Base-by-base conservation (phyloP, 2,797 vertebrate species). In the Mycteria americana region DNA sequence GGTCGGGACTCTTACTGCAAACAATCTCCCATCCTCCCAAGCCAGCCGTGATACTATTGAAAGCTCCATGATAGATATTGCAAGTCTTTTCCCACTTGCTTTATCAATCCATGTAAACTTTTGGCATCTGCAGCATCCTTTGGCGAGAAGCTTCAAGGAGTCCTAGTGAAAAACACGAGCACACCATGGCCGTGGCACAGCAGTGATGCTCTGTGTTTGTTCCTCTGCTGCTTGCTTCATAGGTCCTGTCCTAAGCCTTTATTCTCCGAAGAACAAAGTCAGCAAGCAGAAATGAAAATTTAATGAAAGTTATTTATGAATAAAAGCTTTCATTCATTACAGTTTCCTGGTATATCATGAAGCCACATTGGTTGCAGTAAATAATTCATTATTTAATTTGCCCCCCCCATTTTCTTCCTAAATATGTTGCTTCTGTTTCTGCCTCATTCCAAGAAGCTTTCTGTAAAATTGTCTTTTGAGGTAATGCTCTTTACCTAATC, bases 281-380 rank as follows among this genome's bases (percentile, higher is more conserved):
- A 65, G 46, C 8, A 13, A 60, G 67, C 31, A 67, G 63, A 78
- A 82, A 50, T 60, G 10, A 54, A 80, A 46, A 24, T 45, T 25
- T 87, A n/a, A 56, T 80, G 33, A 0, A 23, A 33, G 56, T 74
- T 78, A 21, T 74, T 65, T 63, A 31, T 27, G 18, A 30, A 41
- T 33, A 77, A 28, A n/a, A 67, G 13, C 33, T 67, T 65, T 37
- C 31, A 14, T 25, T 87, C 21, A 0, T 54, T 84, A 30, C 31
- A 9, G 25, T 63, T 63, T 27, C 78, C 74, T 72, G 48, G 14
- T 22, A 3, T 14, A 8, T 13, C 28, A 16, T 0, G 0, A 37
- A 30, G 74, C 54, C 69, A 50, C 3, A 0, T 13, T 19, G 39
- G 8, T 21, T 46, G 37, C 25, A 65, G 45, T 28, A 81, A 91